Evolutionary conservation across 2,113 vertebrate genomes (phyloP), one percentile per base, ranked within the genome.

Genomic region (Leptosomus discolor): DNA sequence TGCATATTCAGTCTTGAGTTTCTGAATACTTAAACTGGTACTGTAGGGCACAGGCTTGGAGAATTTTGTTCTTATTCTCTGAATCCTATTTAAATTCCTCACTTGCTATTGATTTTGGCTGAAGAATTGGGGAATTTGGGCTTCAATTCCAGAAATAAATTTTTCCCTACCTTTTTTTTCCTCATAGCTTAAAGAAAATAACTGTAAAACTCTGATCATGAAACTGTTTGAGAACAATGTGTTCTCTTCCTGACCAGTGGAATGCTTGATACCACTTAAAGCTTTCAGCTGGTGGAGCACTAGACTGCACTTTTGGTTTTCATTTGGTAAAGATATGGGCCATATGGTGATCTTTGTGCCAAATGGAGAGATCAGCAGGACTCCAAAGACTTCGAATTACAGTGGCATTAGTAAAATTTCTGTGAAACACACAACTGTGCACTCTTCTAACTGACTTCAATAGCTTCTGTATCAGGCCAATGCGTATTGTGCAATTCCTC

Each of bases 221-320:
- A 54, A 58, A 36, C 30, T 61, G 23, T 26, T 39, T 50, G 54
- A 34, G 30, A 39, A 23, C 6, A n/a, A 6, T 0, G 1, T 19
- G 5, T 39, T 68, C 5, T 56, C 14, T 34, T 82, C 36, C 37
- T 70, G 60, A 4, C 21, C 53, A 34, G n/a, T 48, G 51, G 11
- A 74, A 41, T 36, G 78, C 36, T 30, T 50, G 23, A 3, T 19
- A 18, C 34, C 12, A 18, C 21, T 58, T 30, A 37, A 43, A 80
- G 12, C 16, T 60, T 27, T 51, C 46, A 69, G 58, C 19, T 53
- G 2, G 0, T 71, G 15, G 26, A 37, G 4, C 39, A 23, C 50
- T 45, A 67, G 9, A 18, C 14, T 16, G 41, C 0, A 0, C 10
- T 46, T 60, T 26, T 54, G 46, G 17, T 21, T 79, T 58, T 73